Base-by-base conservation (phyloP, 2,888 invertebrate genomes). In the Baronia brevicornis region DNA sequence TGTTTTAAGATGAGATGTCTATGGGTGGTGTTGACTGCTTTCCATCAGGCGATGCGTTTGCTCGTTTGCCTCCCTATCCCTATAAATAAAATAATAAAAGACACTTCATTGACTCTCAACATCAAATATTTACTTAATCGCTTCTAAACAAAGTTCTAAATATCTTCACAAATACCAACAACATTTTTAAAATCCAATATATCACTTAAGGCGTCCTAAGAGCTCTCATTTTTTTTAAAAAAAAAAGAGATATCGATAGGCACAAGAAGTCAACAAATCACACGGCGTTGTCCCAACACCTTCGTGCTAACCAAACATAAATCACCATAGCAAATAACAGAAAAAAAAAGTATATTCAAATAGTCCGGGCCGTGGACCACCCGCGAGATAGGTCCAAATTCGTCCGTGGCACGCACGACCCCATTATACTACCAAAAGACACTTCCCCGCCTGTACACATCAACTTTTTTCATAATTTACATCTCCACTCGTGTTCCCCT, bases 281-380 rank as follows among this genome's bases (percentile, higher is more conserved):
- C 65, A 60, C 66, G 55, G 59, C 55, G 64, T 70, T 65, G 64
- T 63, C 61, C 71, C 70, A 67, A 78, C 78, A 79, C 74, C 66
- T 75, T 64, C 69, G 64, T 69, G 72, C 71, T 72, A 67, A 71
- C 63, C 69, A 66, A 70, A 78, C 71, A 73, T 77, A 73, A 71
- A 78, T 78, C 75, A 74, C 62, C 63, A 61, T 65, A 56, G 78
- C 77, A 79, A 79, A 80, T 75, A 78, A 69, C 71, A 67, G 60
- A 60, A 65, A 66, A 77, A 73, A 60, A 65, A 70, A 46, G 31
- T 28, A 33, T 75, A 75, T 77, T 75, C 70, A 74, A 71, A 75
- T 71, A 74, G 70, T 69, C 57, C 63, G 52, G 60, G 28, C 63
- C 61, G 50, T 46, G 43, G 82, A 84, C 82, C 82, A 82, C 82